Conservation (phyloP, 2,888 invertebrate genomes). For the Polydesmus complanatus region DNA sequence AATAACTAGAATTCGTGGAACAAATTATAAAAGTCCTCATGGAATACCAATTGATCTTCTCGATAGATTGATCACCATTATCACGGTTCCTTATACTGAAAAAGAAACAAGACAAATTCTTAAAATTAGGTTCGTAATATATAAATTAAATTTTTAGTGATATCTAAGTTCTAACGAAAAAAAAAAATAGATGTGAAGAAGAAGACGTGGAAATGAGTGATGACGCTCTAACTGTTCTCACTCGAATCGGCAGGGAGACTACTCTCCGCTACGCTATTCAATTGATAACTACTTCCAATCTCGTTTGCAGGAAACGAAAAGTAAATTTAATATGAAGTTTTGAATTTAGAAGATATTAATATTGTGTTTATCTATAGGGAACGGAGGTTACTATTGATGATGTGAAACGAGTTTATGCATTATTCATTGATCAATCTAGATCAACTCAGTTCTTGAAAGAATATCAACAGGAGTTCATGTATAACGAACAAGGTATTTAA, state of each 20-base stretch:
- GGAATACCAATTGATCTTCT: slow-evolving; percentile 93
- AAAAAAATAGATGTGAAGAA: slow-evolving; percentile 63
- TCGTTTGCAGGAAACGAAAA: slow-evolving; percentile 84
- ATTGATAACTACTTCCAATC: slow-evolving; percentile 83
- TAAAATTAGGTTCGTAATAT: slow-evolving; percentile 52
- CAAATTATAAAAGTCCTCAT: slow-evolving; percentile 84
- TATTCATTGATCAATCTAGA: slow-evolving; percentile 87
- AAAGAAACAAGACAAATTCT: slow-evolving; percentile 82
- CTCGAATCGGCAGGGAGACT: slow-evolving; percentile 82
- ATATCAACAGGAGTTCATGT: slow-evolving; percentile 93
- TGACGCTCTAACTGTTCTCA: slow-evolving; percentile 78
- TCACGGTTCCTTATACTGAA: slow-evolving; percentile 74
- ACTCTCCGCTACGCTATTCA: slow-evolving; percentile 95
- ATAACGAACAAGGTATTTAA: slow-evolving; percentile 34
- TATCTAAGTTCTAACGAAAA: neutral
- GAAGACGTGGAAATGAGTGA: slow-evolving; percentile 91
- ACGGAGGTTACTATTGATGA: slow-evolving; percentile 58
- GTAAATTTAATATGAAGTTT: slow-evolving; percentile 43
- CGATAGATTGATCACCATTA: slow-evolving; percentile 88
- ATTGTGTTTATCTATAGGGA: slow-evolving; percentile 36
- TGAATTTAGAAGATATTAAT: slow-evolving; percentile 28
- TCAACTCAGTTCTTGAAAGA: slow-evolving; percentile 88
- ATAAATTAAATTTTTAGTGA: slow-evolving; percentile 18
- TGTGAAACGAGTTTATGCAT: slow-evolving; percentile 82
- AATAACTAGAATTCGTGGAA: slow-evolving; percentile 88